These are phyloP conservation scores for Phortica magna DNA, from an alignment of 2,888 invertebrate genomes.

Conservation along the genomic window DNA sequence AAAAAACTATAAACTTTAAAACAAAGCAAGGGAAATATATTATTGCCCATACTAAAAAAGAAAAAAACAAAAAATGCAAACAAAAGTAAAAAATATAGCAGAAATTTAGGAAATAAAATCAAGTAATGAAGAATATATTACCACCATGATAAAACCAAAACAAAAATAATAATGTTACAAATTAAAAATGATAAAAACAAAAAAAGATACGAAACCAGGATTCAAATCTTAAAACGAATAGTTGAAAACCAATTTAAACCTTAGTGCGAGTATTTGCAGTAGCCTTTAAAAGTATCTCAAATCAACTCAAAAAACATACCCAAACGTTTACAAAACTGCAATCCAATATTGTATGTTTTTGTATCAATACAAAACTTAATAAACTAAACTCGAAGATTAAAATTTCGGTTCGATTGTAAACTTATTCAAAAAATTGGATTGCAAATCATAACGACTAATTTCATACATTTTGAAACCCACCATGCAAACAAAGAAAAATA, in stretches of 20 bases:
- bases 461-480: slow-evolving; percentile 22
- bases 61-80: slow-evolving; percentile 7
- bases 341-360: neutral
- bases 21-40: neutral
- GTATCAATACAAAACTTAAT: neutral
- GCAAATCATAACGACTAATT: neutral
- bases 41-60: neutral
- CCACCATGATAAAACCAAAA: neutral
- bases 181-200: neutral
- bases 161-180: neutral
- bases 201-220: neutral
- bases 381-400: neutral
- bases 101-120: neutral
- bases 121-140: neutral
- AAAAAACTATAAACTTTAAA: neutral
- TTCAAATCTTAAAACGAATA: neutral
- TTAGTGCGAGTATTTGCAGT: neutral
- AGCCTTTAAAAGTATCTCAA: neutral
- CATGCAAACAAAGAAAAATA: neutral
- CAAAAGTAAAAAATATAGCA: slow-evolving; percentile 5
- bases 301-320: neutral
- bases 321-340: neutral
- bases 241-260: neutral
- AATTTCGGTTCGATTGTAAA: neutral
- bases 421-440: neutral